Base-by-base conservation (phyloP, 2,888 invertebrate genomes). In the Drosophila putrida region DNA sequence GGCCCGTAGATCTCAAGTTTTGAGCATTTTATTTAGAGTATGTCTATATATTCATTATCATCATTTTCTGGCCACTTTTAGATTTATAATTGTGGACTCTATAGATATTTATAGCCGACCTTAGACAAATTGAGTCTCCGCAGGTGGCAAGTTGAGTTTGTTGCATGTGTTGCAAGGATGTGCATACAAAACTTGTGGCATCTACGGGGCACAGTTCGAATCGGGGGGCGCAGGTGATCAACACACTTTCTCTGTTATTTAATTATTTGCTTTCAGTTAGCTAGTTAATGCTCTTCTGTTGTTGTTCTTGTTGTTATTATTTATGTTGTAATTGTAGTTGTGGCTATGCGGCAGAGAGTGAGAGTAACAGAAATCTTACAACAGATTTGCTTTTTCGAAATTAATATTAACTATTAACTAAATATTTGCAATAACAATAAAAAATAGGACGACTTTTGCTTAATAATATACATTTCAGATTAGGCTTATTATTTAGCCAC, bases 51-150 rank as follows among this genome's bases (percentile, higher is more conserved):
- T 25, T 43, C 25, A n/a, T 27, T 25, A 43, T 43, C 13, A 33
- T 46, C 28, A 10, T 13, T 49, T 47, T 15, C 13, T 28, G 10
- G 31, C 46, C 31, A 36, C 36, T 36, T 35, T 15, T 39, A 9
- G 8, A 39, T 15, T 13, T 6, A 38, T n/a, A 38, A 38, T n/a
- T 39, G 15, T 39, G 13, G 8, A 4, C 5, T 41, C 2, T 43
- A 51, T n/a, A 33, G 25, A 15, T 15, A 11, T 31, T 41, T 41
- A 9, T 8, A n/a, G 54, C 20, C 43, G 82, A 86, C 91, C 91
- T 82, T 90, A 90, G 90, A 90, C 90, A 89, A 90, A 70, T 90
- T 69, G 75, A 88, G 90, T 90, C 90, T 90, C 90, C 80, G 87
- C 90, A 90, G 90, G 91, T 87, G 82, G 86, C 80, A 28, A 59